phyloP scores from a whole-genome alignment of 2,888 invertebrate species.

The Scaptodrosophila latifasciaeformis region DNA sequence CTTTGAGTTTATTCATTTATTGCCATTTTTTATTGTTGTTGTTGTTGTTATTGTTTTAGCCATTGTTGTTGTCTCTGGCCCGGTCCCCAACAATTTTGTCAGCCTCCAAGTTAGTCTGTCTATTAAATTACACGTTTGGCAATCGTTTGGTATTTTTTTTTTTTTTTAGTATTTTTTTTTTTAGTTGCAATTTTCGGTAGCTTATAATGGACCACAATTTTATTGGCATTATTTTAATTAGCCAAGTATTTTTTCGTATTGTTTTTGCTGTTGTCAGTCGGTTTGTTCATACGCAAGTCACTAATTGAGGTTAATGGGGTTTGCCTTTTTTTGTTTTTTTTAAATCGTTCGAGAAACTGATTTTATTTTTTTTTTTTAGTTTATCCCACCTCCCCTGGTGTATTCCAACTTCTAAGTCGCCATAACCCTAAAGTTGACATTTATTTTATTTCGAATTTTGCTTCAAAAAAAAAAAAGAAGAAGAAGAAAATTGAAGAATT shows the following conservation, averaged over 20 bases:
- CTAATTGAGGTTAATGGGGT: conserved; percentile 70
- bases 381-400: too few species aligned
- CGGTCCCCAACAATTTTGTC: background rate
- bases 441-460: too few species aligned
- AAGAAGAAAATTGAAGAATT: too few species aligned
- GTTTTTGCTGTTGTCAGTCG: background rate
- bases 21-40: conserved; percentile 49
- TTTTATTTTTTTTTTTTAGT: too few species aligned
- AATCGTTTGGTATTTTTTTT: conserved; percentile 41
- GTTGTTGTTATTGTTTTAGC: conserved; percentile 20
- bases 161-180: conserved; percentile 11
- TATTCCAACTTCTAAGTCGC: too few species aligned
- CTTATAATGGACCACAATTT: conserved; percentile 68
- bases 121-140: conserved; percentile 63
- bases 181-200: conserved; percentile 58
- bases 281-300: conserved; percentile 56
- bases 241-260: conserved; percentile 8
- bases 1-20: conserved; percentile 58
- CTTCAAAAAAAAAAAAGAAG: too few species aligned
- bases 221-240: conserved; percentile 71
- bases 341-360: conserved; percentile 49
- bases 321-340: too few species aligned
- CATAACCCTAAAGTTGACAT: too few species aligned
- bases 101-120: conserved; percentile 8
- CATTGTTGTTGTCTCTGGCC: background rate